A percentile compares a stretch with the other conserved stretches of the same genome.
Evolutionary conservation across 2,797 vertebrate genomes (phyloP).

Genomic region (Hydrolagus colliei): DNA sequence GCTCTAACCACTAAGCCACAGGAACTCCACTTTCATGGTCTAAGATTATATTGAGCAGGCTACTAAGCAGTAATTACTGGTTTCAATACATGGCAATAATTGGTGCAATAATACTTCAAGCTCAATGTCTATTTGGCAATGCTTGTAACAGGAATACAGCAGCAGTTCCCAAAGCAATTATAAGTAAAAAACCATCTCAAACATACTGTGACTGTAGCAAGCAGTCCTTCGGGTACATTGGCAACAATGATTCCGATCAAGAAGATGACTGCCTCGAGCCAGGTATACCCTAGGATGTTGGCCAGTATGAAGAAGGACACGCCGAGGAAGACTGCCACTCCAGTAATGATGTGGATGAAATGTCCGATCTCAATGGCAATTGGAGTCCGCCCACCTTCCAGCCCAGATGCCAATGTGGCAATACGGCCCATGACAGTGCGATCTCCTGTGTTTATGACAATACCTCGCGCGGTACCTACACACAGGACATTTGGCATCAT

Average conservation of each 20-base stretch:
- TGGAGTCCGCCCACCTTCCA: conserved; percentile 86
- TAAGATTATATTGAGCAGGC: too few relatives aligned
- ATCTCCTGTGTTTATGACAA: conserved; percentile 88
- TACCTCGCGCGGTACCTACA: conserved; percentile 81
- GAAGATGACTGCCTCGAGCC: conserved; percentile 96
- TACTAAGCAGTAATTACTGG: too few relatives aligned
- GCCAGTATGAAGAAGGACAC: conserved; percentile 87
- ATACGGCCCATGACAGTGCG: conserved; percentile 95
- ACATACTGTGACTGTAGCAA: conserved; percentile 87
- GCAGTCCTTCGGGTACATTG: conserved; percentile 87
- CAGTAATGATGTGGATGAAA: conserved; percentile 93
- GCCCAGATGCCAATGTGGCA: conserved; percentile 83
- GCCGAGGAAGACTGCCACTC: conserved; percentile 87
- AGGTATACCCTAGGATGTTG: conserved; percentile 83
- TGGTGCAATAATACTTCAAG: too few relatives aligned
- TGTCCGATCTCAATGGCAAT: conserved; percentile 89
- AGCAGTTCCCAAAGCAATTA: too few relatives aligned
- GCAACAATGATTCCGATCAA: conserved; percentile 96
- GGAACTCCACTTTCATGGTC: too few relatives aligned
- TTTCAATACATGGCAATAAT: too few relatives aligned
- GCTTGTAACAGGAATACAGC: too few relatives aligned
- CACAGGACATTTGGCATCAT: neutral
- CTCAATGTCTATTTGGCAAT: too few relatives aligned
- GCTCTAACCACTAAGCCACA: too few relatives aligned
- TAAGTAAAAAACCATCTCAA: neutral